These are phyloP conservation scores for Hypomesus transpacificus DNA, from an alignment of 2,113 vertebrate species.

Conservation along the genomic window DNA sequence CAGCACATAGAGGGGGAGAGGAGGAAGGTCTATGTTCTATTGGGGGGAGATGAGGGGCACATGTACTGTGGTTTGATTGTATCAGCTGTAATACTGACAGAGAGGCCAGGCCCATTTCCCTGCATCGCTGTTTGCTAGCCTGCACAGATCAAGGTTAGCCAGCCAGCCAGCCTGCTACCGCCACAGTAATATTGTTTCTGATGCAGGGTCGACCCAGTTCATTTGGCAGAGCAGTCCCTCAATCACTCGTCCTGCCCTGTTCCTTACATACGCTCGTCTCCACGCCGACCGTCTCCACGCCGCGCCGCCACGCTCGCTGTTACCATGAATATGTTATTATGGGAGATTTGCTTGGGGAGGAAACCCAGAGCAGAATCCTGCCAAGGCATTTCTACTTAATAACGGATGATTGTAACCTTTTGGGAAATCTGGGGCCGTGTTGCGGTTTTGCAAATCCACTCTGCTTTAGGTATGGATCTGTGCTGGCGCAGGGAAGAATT, in stretches of 20 bases:
- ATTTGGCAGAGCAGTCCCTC: slow-evolving; percentile 49
- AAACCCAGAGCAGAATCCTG: slow-evolving; percentile 31
- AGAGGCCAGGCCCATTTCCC: slow-evolving; percentile 32
- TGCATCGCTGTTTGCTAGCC: slow-evolving; percentile 24
- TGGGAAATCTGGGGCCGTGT: slow-evolving; percentile 77
- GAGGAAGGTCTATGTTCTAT: too few relatives aligned
- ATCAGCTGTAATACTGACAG: not conserved
- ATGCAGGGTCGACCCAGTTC: slow-evolving; percentile 42
- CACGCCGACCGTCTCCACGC: not conserved
- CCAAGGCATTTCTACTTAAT: slow-evolving; percentile 78
- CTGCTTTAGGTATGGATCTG: slow-evolving; percentile 75
- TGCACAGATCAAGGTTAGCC: slow-evolving; percentile 41
- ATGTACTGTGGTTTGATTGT: too few relatives aligned
- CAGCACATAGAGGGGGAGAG: too few relatives aligned
- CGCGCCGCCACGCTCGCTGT: slow-evolving; percentile 11
- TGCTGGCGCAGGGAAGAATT: slow-evolving; percentile 65
- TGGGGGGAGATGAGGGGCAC: too few relatives aligned
- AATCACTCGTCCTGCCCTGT: slow-evolving; percentile 41
- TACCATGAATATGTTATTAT: slow-evolving; percentile 45
- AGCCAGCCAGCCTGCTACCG: too few relatives aligned
- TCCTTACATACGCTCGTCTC: too few relatives aligned
- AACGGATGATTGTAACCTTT: slow-evolving; percentile 88
- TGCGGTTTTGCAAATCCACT: slow-evolving; percentile 78
- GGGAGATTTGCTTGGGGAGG: slow-evolving; percentile 38
- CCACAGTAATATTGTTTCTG: slow-evolving; percentile 44